A percentile compares a stretch with the other conserved stretches of the same genome.
Evolutionary conservation across 2,888 invertebrate genomes (phyloP).

Genomic region (Cerceris rybyensis): DNA sequence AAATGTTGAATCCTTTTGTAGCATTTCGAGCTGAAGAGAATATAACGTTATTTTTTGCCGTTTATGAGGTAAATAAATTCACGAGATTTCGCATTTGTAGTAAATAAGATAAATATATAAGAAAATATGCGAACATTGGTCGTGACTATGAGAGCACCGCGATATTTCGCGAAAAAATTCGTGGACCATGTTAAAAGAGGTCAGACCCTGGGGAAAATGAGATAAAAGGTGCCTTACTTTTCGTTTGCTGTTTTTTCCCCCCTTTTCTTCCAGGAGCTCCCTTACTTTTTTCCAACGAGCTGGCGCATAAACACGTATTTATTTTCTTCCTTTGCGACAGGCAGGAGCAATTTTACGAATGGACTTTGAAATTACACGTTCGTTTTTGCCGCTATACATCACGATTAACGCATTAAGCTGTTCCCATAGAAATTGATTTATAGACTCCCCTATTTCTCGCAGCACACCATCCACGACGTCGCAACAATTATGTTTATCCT

Average conservation of each 20-base stretch:
- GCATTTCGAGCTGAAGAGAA: constrained; percentile 16
- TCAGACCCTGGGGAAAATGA: background rate
- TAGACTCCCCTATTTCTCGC: background rate
- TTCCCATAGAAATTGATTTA: constrained; percentile 15
- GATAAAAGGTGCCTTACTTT: background rate
- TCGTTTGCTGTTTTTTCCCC: background rate
- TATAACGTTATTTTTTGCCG: constrained; percentile 25
- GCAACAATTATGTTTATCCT: background rate
- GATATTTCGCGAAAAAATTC: background rate
- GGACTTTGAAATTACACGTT: background rate
- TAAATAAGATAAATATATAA: constrained; percentile 45
- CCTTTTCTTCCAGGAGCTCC: background rate
- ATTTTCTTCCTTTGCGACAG: background rate
- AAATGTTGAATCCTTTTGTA: constrained; percentile 20
- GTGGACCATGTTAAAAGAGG: background rate
- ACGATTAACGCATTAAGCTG: background rate
- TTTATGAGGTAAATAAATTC: constrained; percentile 56
- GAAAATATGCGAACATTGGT: constrained; percentile 9
- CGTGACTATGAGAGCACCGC: background rate
- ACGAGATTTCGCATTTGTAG: constrained; percentile 39
- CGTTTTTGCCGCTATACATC: background rate
- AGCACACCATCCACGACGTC: background rate
- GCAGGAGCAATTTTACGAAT: background rate
- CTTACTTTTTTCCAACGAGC: background rate
- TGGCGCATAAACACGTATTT: background rate